A percentile compares a stretch with the other conserved stretches of the same genome.
Conservation (phyloP, 2,888 invertebrate genomes). For the Corythucha ciliata region DNA sequence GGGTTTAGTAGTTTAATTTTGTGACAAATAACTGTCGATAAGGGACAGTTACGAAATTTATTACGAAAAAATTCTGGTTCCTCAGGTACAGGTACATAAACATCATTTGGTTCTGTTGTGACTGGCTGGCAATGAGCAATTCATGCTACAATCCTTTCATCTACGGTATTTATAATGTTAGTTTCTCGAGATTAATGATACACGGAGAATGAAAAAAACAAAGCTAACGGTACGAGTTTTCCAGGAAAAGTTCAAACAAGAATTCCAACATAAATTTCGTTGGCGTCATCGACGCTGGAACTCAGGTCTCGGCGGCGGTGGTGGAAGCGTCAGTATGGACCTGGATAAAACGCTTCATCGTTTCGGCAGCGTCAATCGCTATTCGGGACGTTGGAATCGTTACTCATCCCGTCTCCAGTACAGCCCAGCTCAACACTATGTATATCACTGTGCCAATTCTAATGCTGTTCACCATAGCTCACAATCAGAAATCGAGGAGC, state of each 20-base stretch:
- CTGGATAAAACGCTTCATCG: constrained; percentile 31
- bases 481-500: constrained; percentile 34
- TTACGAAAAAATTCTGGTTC: constrained; percentile 32
- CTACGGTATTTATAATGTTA: constrained; percentile 81
- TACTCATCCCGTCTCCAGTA: constrained; percentile 23
- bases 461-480: constrained; percentile 34
- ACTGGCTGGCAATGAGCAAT: constrained; percentile 83
- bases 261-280: constrained; percentile 36
- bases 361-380: constrained; percentile 25
- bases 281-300: constrained; percentile 31
- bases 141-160: constrained; percentile 86
- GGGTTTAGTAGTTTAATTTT: constrained; percentile 47
- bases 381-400: constrained; percentile 23
- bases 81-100: constrained; percentile 69
- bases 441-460: constrained; percentile 34
- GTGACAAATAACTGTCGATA: not conserved
- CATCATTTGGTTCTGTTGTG: constrained; percentile 75
- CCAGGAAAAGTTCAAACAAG: constrained; percentile 38
- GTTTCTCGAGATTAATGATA: constrained; percentile 39
- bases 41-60: too few relatives aligned
- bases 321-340: constrained; percentile 32
- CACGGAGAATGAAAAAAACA: not conserved
- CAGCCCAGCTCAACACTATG: constrained; percentile 26
- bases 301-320: constrained; percentile 24
- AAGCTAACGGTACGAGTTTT: constrained; percentile 6